Percentiles rank a stretch among this genome's conserved stretches.
phyloP scores from a whole-genome alignment of 2,888 invertebrate species.

The Tiliacea citrago region DNA sequence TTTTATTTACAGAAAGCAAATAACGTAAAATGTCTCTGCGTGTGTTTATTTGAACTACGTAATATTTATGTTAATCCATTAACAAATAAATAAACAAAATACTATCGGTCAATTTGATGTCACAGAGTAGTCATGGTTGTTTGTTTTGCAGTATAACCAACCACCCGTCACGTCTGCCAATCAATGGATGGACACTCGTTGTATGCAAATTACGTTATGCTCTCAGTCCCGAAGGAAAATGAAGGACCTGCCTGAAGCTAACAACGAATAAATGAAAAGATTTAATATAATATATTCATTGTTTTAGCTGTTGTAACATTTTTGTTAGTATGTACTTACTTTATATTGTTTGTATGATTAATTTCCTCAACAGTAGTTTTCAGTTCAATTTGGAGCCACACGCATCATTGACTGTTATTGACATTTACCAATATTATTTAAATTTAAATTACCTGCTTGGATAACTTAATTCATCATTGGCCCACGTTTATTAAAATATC shows the following conservation, averaged over 20 bases:
- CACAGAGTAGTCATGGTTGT: slow-evolving; percentile 9
- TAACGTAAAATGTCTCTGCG: too few relatives aligned
- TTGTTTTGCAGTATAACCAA: slow-evolving; percentile 18
- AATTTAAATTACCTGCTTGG: not conserved
- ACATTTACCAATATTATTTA: not conserved
- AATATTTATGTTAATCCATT: not conserved
- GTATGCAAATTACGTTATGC: slow-evolving; percentile 40
- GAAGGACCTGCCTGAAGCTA: not conserved
- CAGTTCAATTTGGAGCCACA: not conserved
- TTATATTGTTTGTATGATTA: not conserved
- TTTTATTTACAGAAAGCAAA: too few relatives aligned
- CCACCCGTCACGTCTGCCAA: slow-evolving; percentile 22
- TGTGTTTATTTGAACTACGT: too few relatives aligned
- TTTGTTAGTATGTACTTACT: not conserved
- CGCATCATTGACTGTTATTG: too few relatives aligned
- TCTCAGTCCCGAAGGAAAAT: slow-evolving; percentile 22
- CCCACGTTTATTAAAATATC: not conserved
- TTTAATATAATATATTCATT: not conserved
- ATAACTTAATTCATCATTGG: not conserved
- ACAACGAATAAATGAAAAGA: slow-evolving; percentile 1
- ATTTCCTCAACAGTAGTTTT: not conserved
- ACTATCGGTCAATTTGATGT: not conserved
- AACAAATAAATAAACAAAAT: not conserved
- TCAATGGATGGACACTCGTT: slow-evolving; percentile 17
- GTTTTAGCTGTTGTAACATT: not conserved